These are phyloP conservation scores for Halcyon leucocephala DNA, from an alignment of 2,797 vertebrate species.

Conservation along the genomic window DNA sequence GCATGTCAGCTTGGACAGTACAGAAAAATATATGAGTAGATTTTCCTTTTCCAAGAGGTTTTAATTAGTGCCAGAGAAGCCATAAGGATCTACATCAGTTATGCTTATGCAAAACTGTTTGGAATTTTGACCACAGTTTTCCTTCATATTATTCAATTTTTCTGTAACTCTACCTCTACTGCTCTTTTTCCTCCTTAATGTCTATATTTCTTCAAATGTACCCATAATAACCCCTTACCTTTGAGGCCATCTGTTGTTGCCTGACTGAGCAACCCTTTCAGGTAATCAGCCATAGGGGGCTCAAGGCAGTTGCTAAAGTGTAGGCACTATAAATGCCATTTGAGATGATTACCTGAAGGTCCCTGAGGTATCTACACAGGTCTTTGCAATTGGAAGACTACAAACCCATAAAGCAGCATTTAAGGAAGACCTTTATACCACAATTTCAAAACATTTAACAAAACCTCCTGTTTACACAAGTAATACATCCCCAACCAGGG, in stretches of 20 bases:
- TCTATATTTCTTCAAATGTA: neutral
- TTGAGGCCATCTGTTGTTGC: neutral
- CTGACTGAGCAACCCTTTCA: neutral
- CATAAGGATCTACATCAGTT: neutral
- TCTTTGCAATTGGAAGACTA: neutral
- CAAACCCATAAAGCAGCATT: neutral
- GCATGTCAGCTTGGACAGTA: neutral
- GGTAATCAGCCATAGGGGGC: neutral
- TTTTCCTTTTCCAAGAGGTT: neutral
- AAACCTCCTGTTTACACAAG: neutral
- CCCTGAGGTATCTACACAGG: rapidly evolving
- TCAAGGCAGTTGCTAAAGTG: neutral
- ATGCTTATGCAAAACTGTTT: neutral
- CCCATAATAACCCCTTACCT: neutral
- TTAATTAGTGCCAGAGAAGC: neutral
- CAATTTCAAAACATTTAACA: neutral
- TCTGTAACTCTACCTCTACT: neutral
- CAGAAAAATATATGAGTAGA: neutral
- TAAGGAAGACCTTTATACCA: neutral
- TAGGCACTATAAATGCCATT: neutral
- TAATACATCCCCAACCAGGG: neutral
- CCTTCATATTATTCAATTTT: neutral
- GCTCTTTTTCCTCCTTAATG: neutral
- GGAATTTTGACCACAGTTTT: neutral
- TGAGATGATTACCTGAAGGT: neutral